Conservation (phyloP, 2,888 invertebrate genomes). For the Lamellibrachia satsuma region DNA sequence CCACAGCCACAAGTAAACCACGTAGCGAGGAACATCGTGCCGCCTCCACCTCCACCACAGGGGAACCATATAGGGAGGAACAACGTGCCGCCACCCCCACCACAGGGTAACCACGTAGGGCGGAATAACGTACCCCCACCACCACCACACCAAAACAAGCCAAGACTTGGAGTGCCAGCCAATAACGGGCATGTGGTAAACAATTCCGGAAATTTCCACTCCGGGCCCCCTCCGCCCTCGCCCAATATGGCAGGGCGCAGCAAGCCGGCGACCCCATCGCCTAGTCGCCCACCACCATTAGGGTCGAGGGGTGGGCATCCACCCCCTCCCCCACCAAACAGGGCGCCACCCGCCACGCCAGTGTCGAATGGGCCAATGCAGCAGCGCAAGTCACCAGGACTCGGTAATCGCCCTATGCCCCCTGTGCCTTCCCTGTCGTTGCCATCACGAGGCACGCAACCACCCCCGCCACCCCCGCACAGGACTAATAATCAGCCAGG, state of each 20-base stretch:
- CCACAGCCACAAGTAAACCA: neutral
- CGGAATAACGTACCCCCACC: conserved; percentile 6
- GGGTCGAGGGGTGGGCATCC: neutral
- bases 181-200: neutral
- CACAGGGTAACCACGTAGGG: neutral
- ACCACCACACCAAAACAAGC: neutral
- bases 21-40: neutral
- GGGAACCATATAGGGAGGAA: neutral
- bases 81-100: neutral
- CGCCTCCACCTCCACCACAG: neutral
- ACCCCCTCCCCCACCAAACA: neutral
- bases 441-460: neutral
- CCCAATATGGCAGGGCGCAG: neutral
- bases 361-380: neutral
- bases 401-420: neutral
- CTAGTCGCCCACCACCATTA: neutral
- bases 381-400: neutral
- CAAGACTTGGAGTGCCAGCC: neutral
- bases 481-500: neutral
- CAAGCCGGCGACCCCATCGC: neutral
- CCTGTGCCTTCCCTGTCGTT: neutral
- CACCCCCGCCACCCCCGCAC: neutral
- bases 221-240: neutral
- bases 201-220: neutral
- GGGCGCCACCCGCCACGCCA: neutral